phyloP scores from a whole-genome alignment of 1,140 invertebrate species.

The Drosophila lacteicornis region DNA sequence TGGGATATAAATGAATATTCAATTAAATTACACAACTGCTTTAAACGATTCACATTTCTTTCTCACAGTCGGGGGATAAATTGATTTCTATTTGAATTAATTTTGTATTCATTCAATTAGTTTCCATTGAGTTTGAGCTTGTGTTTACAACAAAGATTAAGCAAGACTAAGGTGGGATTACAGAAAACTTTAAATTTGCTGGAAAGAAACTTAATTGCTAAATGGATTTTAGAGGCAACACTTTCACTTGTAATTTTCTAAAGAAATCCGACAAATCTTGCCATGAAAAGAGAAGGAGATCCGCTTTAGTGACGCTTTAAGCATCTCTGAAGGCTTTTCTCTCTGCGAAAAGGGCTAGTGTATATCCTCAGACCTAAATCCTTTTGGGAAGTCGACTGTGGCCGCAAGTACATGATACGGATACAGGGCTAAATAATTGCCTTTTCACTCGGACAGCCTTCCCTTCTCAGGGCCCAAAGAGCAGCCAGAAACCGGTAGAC shows the following conservation, averaged over 20 bases:
- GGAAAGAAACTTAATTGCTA: conserved; percentile 5
- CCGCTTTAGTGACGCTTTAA: background rate
- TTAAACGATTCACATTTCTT: conserved; percentile 16
- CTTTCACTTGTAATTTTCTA: background rate
- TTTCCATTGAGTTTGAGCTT: too few species aligned
- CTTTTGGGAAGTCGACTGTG: conserved; percentile 42
- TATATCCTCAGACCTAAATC: conserved; percentile 22
- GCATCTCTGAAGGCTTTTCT: background rate
- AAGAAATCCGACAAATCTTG: background rate
- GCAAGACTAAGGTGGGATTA: too few species aligned
- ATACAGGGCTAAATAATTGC: conserved; percentile 72
- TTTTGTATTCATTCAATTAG: background rate
- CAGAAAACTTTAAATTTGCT: background rate
- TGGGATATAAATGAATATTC: conserved; percentile 33
- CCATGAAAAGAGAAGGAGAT: conserved; percentile 3
- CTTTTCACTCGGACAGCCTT: conserved; percentile 34
- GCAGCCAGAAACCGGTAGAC: conserved; percentile 27
- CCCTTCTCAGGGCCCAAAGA: background rate
- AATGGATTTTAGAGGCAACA: too few species aligned
- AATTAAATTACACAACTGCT: conserved; percentile 22
- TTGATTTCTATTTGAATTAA: conserved; percentile 1
- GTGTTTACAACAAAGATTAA: background rate
- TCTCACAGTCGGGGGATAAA: background rate
- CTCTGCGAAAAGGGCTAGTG: background rate
- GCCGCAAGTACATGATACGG: conserved; percentile 46